Percentiles rank a stretch among this genome's conserved stretches.
These are phyloP conservation scores for Sphaeridia pumilis DNA, from an alignment of 2,888 invertebrate species.

Conservation along the genomic window DNA sequence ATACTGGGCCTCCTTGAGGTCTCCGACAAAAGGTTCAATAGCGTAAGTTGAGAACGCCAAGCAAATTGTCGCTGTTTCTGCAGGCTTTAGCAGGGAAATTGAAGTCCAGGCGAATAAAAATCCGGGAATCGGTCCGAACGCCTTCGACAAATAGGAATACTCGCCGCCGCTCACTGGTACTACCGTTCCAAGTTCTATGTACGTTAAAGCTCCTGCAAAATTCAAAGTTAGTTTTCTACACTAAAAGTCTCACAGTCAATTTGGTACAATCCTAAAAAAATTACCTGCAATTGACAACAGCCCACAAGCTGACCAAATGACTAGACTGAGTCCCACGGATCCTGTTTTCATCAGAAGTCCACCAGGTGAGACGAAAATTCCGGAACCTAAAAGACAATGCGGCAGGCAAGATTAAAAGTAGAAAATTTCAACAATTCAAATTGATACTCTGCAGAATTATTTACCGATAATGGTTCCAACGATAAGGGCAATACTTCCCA, in stretches of 20 bases:
- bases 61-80: conserved; percentile 64
- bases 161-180: conserved; percentile 68
- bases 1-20: not conserved
- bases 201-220: conserved; percentile 56
- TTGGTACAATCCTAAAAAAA: too few species aligned
- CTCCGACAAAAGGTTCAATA: conserved; percentile 17
- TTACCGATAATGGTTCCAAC: conserved; percentile 43
- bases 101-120: conserved; percentile 67
- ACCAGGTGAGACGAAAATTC: conserved; percentile 72
- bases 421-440: not conserved
- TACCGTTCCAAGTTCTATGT: conserved; percentile 67
- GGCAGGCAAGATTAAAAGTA: not conserved
- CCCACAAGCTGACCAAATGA: conserved; percentile 70
- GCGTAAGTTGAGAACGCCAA: conserved; percentile 64
- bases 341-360: conserved; percentile 63
- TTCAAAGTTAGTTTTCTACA: not conserved
- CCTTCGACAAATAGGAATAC: conserved; percentile 64
- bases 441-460: not conserved
- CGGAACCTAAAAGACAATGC: conserved; percentile 51
- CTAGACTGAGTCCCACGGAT: conserved; percentile 63
- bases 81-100: conserved; percentile 59
- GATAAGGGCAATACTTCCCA: conserved; percentile 40
- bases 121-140: conserved; percentile 61
- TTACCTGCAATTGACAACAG: conserved; percentile 46
- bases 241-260: not conserved